These are phyloP conservation scores for Alauda arvensis DNA, from an alignment of 2,797 vertebrate species.

Conservation along the genomic window DNA sequence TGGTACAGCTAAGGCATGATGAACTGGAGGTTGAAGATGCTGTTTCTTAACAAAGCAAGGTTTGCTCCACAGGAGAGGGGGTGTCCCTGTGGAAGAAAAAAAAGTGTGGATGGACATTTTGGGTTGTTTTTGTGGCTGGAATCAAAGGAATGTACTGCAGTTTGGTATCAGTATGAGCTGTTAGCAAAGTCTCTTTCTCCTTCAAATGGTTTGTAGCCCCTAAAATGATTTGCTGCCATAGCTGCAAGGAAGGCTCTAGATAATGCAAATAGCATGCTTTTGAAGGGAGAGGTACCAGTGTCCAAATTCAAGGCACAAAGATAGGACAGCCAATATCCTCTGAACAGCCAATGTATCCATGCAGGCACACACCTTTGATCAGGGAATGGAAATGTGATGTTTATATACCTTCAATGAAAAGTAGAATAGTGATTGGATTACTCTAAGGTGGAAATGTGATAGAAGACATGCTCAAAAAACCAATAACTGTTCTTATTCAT, in stretches of 20 bases:
- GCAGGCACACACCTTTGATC: background rate
- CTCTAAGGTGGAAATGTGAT: background rate
- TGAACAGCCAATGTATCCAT: background rate
- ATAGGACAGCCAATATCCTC: background rate
- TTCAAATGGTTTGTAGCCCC: background rate
- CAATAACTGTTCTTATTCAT: background rate
- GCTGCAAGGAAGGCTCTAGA: background rate
- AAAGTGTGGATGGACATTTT: background rate
- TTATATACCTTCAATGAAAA: background rate
- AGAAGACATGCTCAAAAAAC: background rate
- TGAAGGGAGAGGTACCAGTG: background rate
- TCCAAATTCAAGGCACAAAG: background rate
- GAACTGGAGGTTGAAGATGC: background rate
- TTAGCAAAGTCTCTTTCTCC: background rate
- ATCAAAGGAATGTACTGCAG: background rate
- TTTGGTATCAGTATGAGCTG: background rate
- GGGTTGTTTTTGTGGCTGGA: background rate
- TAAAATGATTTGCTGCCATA: background rate
- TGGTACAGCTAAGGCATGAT: background rate
- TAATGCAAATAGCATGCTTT: background rate
- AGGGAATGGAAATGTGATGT: background rate
- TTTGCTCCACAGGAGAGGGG: background rate
- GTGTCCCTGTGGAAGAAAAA: fast-evolving
- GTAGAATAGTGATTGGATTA: background rate
- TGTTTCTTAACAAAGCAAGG: background rate